Evolutionary conservation across 2,113 vertebrate genomes (phyloP).

Genomic region (Melanostigma gelatinosum): DNA sequence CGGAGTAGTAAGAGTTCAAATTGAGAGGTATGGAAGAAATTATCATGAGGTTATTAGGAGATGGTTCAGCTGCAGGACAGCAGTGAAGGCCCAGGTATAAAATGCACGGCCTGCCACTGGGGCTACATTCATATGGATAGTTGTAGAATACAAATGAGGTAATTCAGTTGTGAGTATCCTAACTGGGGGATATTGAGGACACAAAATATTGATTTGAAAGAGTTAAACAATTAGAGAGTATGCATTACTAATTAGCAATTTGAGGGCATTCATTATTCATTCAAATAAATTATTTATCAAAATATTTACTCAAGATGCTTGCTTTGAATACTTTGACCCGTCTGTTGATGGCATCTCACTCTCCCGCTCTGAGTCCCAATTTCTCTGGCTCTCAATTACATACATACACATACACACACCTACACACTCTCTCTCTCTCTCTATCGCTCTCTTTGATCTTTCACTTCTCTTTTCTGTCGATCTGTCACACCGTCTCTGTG

Average conservation of each 20-base stretch:
- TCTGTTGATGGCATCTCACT: not conserved
- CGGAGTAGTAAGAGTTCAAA: no score
- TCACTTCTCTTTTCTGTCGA: slow-evolving; percentile 6
- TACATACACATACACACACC: not conserved
- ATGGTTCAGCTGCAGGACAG: no score
- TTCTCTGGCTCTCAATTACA: slow-evolving; percentile 6
- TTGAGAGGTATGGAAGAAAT: no score
- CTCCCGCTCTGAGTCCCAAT: not conserved
- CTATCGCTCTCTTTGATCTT: not conserved
- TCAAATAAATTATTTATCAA: not conserved
- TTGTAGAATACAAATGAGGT: not conserved
- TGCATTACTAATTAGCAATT: slow-evolving; percentile 6
- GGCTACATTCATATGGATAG: no score
- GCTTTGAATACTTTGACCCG: not conserved
- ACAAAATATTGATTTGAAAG: slow-evolving; percentile 12
- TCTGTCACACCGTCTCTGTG: not conserved
- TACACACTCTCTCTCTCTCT: not conserved
- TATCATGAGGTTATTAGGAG: no score
- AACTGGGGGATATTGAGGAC: not conserved
- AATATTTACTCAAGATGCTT: slow-evolving; percentile 10
- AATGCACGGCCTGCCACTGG: no score
- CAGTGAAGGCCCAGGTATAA: no score
- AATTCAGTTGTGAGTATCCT: not conserved
- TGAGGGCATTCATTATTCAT: slow-evolving; percentile 5
- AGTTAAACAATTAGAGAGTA: not conserved